phyloP scores from a whole-genome alignment of 2,888 invertebrate genomes.

The Lepas anatifera region DNA sequence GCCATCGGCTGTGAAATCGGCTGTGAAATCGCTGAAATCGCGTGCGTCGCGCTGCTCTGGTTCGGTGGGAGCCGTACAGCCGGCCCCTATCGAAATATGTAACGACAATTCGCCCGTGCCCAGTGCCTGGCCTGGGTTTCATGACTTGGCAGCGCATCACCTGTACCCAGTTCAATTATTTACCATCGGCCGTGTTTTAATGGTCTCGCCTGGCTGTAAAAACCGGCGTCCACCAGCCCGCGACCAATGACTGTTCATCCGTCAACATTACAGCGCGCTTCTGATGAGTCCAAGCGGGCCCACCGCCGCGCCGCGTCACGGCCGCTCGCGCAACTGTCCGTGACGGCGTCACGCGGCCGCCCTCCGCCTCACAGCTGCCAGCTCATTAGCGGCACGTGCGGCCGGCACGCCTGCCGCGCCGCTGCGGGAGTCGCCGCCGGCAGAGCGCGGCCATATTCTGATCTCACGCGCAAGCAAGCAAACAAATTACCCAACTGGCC shows the following conservation, averaged over 20 bases:
- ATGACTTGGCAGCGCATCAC: neutral
- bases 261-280: neutral
- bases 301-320: neutral
- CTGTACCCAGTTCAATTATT: neutral
- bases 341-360: neutral
- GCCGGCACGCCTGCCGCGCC: neutral
- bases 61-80: no score
- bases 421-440: no score
- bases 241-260: neutral
- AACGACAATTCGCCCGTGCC: no score
- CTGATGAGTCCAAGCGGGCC: slow-evolving; percentile 5
- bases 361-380: neutral
- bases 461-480: no score
- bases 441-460: no score
- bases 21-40: no score
- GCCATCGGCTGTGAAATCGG: neutral
- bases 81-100: no score
- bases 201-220: neutral
- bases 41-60: no score
- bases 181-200: neutral
- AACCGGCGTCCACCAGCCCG: neutral
- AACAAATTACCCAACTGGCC: no score
- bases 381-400: neutral
- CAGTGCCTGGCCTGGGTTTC: neutral
- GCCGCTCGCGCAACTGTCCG: neutral